Evolutionary conservation across 2,888 invertebrate species (phyloP).

Genomic region (Apamea anceps): DNA sequence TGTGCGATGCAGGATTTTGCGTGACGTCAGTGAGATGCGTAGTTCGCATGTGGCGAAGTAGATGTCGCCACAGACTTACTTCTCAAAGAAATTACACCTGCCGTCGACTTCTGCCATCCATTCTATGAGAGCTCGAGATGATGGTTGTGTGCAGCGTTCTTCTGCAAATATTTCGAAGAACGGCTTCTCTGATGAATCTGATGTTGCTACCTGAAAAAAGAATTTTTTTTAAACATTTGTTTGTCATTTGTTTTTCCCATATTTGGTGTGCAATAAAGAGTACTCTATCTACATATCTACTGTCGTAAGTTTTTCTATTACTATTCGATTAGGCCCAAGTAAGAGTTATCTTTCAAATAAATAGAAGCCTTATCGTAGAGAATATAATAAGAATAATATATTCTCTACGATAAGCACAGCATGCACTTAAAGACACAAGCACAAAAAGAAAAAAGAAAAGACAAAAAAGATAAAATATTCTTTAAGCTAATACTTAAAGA

Average conservation of each 20-base stretch:
- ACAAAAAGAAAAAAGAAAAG: too few relatives aligned
- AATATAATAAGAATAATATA: too few relatives aligned
- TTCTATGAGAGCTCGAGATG: slow-evolving; percentile 90
- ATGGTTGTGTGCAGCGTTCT: slow-evolving; percentile 89
- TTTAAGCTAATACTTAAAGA: not conserved
- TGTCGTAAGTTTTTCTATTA: not conserved
- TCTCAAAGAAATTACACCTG: slow-evolving; percentile 90
- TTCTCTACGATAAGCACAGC: too few relatives aligned
- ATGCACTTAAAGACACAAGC: too few relatives aligned
- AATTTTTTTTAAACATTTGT: not conserved
- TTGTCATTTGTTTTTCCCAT: not conserved
- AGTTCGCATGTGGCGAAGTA: not conserved
- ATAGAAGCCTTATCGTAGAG: too few relatives aligned
- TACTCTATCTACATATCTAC: not conserved
- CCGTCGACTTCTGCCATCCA: slow-evolving; percentile 92
- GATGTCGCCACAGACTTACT: slow-evolving; percentile 76
- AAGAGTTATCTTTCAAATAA: not conserved
- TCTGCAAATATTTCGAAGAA: slow-evolving; percentile 90
- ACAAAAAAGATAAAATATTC: too few relatives aligned
- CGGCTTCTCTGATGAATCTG: slow-evolving; percentile 81
- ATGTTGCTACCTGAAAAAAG: slow-evolving; percentile 75
- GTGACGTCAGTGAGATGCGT: not conserved
- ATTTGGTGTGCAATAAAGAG: too few relatives aligned
- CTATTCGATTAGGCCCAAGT: not conserved
- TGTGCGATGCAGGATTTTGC: not conserved